Evolutionary conservation across 2,797 vertebrate genomes (phyloP), one percentile per base, ranked within the genome.

Genomic region (Molothrus aeneus): DNA sequence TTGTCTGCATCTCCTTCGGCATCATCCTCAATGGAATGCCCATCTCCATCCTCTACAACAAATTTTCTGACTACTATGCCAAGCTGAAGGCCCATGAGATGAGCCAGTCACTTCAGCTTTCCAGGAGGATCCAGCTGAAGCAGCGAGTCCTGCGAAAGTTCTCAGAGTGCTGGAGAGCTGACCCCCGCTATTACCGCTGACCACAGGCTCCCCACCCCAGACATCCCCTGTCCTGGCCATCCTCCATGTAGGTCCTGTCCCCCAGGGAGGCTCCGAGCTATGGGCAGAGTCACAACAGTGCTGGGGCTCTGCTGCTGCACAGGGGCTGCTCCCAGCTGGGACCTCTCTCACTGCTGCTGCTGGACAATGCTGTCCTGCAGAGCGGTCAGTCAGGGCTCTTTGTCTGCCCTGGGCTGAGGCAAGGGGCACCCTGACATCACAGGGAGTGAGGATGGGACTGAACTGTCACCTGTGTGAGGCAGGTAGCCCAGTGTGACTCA

Each of bases 21-120:
- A 99, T 99, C 96, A 99, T 99, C 96, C 98, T 99, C 84, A 99
- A 99, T 0, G 99, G 99, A 75, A 99, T 99, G 99, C 99, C 99
- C 90, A 99, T 99, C 95, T 99, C 99, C 77, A 99, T 99, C 88
- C 98, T 99, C 47, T 99, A 99, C 97, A 99, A 99, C 98, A 99
- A 99, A 95, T 99, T 99, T 91, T 99, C 99, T 0, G 99, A 99
- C 97, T 99, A 99, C 96, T 99, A 99, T 19, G 98, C 98, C 95
- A 99, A 98, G 97, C 98, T 99, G 79, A 99, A 99, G 97, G 98
- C 98, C 7, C 98, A 99, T 36, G 98, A 98, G 97, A 97, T 92
- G 5, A 94, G 95, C 80, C 96, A 97, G 28, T 98, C 98, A 9
- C 95, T 97, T 0, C 98, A 98, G 93, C 97, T 97, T 32, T 96